Evolutionary conservation across 2,113 vertebrate genomes (phyloP), one percentile per base, ranked within the genome.

Genomic region (Grus americana): DNA sequence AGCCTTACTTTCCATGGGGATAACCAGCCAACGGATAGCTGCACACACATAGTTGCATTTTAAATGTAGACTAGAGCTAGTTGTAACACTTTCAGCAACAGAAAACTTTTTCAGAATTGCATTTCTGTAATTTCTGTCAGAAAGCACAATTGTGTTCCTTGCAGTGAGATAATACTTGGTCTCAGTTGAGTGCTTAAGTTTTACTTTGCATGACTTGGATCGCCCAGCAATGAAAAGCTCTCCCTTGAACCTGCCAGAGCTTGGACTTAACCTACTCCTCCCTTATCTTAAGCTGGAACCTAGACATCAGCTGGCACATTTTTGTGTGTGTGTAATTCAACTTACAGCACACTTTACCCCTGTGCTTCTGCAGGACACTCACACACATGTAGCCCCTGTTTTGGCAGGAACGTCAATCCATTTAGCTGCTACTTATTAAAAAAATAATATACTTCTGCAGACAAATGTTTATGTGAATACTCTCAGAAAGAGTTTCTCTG

Each of bases 371-470:
- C 46, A 78, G 67, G n/a, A 49, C 46, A 79, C 19, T 2, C 57
- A 12, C 72, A 50, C 6, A 49, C 2, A 13, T 0, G 1, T 23
- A 72, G 24, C 30, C 32, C 13, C 21, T 0, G 0, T 79, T 82
- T 46, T n/a, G 23, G 7, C 11, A 62, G 70, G 34, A 81, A 55
- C 32, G 15, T 44, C 0, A 1, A 84, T 75, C 40, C 8, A 22
- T 59, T 83, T 88, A 66, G 23, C 14, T 55, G 27, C 11, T 80
- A 23, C 29, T 74, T 83, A 66, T 73, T 65, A 19, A 68, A 92
- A 91, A 73, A 44, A 13, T 19, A 50, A 49, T 0, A 2, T 16
- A 36, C 15, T 59, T 66, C 44, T 67, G 5, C 32, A 58, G 42
- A n/a, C 15, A 67, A 73, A 23, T 32, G 5, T 67, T 88, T 80